Conservation (phyloP, 1,140 invertebrate genomes). For the Calephelis nemesis region DNA sequence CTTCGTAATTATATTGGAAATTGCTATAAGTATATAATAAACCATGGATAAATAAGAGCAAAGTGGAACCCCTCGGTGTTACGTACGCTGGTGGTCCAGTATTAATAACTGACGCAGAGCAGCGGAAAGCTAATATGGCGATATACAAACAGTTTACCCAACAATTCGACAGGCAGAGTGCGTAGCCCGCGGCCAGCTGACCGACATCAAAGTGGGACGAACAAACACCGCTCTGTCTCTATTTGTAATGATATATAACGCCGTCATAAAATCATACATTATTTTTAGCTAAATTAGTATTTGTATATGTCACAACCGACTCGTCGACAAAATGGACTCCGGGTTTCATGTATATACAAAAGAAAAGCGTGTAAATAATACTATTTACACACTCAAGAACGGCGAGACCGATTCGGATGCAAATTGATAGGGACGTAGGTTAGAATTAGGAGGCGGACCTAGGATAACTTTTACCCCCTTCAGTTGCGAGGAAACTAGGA, state of each 20-base stretch:
- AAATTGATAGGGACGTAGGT: no score
- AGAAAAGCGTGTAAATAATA: no score
- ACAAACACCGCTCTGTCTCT: neutral
- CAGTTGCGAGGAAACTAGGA: no score
- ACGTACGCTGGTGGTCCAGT: neutral
- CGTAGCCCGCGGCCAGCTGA: neutral
- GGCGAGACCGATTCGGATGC: no score
- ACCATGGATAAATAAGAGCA: neutral
- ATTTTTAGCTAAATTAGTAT: no score
- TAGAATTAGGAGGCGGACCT: no score
- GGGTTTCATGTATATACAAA: no score
- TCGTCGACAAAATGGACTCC: no score
- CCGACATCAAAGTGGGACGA: conserved; percentile 14
- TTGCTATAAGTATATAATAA: neutral
- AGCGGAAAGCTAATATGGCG: conserved; percentile 22
- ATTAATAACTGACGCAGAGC: conserved; percentile 19
- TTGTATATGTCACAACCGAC: no score
- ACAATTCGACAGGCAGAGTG: conserved; percentile 17
- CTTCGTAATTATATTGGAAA: no score
- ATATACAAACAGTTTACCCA: conserved; percentile 21
- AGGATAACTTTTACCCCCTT: no score
- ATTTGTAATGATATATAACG: conserved; percentile 1
- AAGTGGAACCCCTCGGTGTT: neutral
- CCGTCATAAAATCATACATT: neutral
- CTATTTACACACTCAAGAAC: no score